Conservation (phyloP, 2,797 vertebrate genomes). For the Columba guinea region DNA sequence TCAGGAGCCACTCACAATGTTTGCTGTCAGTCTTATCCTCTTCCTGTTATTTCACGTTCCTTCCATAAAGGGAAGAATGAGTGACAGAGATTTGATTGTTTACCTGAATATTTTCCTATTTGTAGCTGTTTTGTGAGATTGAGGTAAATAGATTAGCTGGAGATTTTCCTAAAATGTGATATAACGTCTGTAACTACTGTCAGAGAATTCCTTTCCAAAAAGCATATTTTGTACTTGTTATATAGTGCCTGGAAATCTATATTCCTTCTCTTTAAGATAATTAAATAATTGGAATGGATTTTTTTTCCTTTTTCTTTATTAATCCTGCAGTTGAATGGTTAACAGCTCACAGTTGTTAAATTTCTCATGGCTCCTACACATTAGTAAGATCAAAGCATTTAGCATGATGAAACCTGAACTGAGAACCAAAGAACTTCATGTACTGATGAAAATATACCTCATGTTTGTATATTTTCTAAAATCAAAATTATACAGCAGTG, state of each 20-base stretch:
- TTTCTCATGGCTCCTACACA: neutral
- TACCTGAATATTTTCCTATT: neutral
- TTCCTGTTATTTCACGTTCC: neutral
- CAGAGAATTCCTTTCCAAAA: neutral
- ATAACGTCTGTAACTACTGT: neutral
- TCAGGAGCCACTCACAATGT: neutral
- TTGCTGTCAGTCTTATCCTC: neutral
- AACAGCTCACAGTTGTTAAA: neutral
- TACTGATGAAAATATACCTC: constrained; percentile 16
- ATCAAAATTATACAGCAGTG: constrained; percentile 10
- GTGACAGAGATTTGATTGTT: neutral
- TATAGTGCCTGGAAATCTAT: neutral
- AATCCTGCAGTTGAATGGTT: neutral
- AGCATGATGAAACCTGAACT: neutral
- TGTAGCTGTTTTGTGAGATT: neutral
- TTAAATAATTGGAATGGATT: neutral
- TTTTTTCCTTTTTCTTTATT: neutral
- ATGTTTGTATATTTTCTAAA: constrained; percentile 48
- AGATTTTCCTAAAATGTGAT: neutral
- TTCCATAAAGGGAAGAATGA: neutral
- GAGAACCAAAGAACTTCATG: neutral
- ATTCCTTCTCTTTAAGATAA: neutral
- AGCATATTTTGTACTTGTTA: neutral
- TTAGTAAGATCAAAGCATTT: constrained; percentile 2
- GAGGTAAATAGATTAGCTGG: neutral